Evolutionary conservation across 2,888 invertebrate species (phyloP).

Genomic region (Cryptus viduatorius): DNA sequence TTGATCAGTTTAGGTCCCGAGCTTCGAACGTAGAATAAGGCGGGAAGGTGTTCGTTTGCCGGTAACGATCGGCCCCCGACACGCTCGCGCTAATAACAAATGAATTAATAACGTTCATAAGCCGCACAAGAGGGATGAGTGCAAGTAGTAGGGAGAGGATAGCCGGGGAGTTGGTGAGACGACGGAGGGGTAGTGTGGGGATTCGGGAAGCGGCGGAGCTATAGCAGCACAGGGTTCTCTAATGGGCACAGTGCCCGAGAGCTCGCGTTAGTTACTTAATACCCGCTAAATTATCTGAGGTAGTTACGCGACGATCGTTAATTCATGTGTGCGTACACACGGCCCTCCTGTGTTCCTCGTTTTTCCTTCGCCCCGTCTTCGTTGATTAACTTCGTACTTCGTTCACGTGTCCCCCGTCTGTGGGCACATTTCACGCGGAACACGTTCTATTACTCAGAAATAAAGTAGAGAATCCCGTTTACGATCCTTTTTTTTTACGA

Average conservation of each 20-base stretch:
- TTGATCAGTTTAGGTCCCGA: background rate
- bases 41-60: conserved; percentile 25
- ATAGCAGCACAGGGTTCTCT: background rate
- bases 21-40: background rate
- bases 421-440: too few species aligned
- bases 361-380: conserved; percentile 3
- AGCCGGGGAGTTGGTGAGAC: background rate
- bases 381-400: background rate
- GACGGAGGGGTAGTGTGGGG: too few species aligned
- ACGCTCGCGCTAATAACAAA: conserved; percentile 45
- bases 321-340: conserved; percentile 75
- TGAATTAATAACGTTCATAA: conserved; percentile 50
- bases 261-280: conserved; percentile 77
- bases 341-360: conserved; percentile 30
- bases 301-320: conserved; percentile 81
- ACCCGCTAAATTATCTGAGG: conserved; percentile 80
- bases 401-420: background rate
- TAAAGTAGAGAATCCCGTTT: too few species aligned
- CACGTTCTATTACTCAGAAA: too few species aligned
- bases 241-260: conserved; percentile 26
- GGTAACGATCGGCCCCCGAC: conserved; percentile 34
- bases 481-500: too few species aligned
- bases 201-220: too few species aligned
- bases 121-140: conserved; percentile 29
- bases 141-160: background rate